Percentiles rank a stretch among this genome's conserved stretches.
phyloP scores from a whole-genome alignment of 2,797 vertebrate species.

The Adrianichthys oophorus region DNA sequence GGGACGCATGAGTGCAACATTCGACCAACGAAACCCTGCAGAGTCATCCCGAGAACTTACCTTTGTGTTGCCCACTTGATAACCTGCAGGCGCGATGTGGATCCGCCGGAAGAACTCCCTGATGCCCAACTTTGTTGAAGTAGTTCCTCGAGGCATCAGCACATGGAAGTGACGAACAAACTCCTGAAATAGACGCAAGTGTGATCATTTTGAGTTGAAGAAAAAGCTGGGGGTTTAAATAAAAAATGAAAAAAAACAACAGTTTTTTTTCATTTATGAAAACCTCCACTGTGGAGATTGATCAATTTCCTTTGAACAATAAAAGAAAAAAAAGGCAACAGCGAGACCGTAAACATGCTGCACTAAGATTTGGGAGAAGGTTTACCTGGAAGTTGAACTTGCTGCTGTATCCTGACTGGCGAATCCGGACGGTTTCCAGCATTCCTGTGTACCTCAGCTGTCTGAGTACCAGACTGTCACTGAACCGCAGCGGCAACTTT shows the following conservation, averaged over 20 bases:
- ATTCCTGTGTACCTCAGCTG: constrained; percentile 96
- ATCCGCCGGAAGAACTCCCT: constrained; percentile 86
- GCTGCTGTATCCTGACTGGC: constrained; percentile 95
- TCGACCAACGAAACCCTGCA: too few relatives aligned
- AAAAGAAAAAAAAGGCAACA: too few relatives aligned
- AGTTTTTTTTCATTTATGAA: neutral
- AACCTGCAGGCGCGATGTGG: constrained; percentile 83
- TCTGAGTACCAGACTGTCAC: constrained; percentile 88
- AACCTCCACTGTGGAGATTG: too few relatives aligned
- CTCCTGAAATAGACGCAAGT: constrained; percentile 75
- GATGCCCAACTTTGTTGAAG: constrained; percentile 84
- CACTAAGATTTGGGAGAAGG: neutral
- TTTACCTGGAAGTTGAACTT: constrained; percentile 94
- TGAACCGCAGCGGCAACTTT: constrained; percentile 92
- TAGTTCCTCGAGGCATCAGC: constrained; percentile 83
- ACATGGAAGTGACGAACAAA: constrained; percentile 93
- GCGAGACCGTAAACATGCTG: too few relatives aligned
- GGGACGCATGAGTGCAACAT: neutral
- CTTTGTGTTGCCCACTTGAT: constrained; percentile 95
- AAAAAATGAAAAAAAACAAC: neutral
- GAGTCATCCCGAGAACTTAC: constrained; percentile 60
- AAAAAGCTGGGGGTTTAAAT: neutral
- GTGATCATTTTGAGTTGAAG: neutral
- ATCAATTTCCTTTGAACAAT: too few relatives aligned
- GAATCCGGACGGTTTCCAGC: constrained; percentile 94